Percentiles rank a stretch among this genome's conserved stretches.
Conservation (phyloP, 2,113 vertebrate genomes). For the Dasyprocta punctata region DNA sequence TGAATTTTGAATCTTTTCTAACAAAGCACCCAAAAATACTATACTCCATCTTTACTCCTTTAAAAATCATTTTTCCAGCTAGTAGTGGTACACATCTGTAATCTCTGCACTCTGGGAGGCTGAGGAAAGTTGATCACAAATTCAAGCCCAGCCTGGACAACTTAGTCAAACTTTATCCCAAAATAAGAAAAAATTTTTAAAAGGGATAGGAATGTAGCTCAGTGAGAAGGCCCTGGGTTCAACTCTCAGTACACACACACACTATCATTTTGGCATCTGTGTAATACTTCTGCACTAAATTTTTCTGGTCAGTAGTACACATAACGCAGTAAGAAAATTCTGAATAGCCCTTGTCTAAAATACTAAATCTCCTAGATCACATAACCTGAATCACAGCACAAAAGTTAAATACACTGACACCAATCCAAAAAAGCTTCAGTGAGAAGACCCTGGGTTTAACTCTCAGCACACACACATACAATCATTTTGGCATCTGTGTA, state of each 20-base stretch:
- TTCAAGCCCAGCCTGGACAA: background rate
- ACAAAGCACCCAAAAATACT: background rate
- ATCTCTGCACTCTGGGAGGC: background rate
- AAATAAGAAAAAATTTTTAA: background rate
- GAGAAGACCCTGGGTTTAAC: background rate
- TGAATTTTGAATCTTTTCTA: background rate
- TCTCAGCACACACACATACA: background rate
- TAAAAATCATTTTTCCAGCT: background rate
- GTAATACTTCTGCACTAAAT: background rate
- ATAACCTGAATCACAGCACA: background rate
- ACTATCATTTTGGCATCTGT: background rate
- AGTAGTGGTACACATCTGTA: background rate
- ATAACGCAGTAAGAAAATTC: background rate
- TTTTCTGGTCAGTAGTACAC: background rate
- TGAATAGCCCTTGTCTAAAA: background rate
- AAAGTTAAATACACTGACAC: background rate
- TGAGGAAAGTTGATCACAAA: background rate
- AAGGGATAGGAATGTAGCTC: too few species aligned
- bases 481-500: background rate
- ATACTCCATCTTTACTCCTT: background rate
- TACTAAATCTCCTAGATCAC: background rate
- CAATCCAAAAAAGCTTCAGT: background rate
- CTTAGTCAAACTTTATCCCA: background rate
- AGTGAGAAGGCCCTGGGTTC: background rate
- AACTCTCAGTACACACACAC: background rate